Evolutionary conservation across 2,888 invertebrate species (phyloP).

Genomic region (Caenorhabditis angaria): DNA sequence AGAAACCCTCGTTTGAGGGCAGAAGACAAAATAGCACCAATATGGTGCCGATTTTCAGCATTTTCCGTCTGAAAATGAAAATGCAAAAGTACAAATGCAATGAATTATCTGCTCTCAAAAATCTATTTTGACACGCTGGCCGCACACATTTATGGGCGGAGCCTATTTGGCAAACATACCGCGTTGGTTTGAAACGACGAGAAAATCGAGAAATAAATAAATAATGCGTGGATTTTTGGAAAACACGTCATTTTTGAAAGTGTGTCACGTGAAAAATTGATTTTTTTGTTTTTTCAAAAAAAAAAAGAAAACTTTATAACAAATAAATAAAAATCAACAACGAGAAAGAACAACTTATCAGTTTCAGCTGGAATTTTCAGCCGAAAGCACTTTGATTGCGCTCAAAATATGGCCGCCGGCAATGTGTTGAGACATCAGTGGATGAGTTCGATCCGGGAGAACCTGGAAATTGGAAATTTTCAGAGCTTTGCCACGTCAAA

Average conservation of each 20-base stretch:
- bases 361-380: constrained; percentile 3
- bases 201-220: not conserved
- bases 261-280: not conserved
- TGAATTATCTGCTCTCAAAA: not conserved
- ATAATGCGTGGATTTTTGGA: not conserved
- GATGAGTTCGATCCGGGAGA: constrained; percentile 83
- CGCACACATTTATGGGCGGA: constrained; percentile 29
- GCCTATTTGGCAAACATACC: constrained; percentile 6
- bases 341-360: constrained; percentile 3
- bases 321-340: not conserved
- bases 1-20: constrained; percentile 77
- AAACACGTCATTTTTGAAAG: not conserved
- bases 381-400: constrained; percentile 76
- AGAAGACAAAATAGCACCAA: constrained; percentile 28
- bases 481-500: no score
- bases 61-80: not conserved
- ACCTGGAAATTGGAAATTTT: constrained; percentile 64
- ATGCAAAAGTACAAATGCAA: not conserved
- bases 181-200: constrained; percentile 1
- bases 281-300: no score
- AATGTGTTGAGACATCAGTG: constrained; percentile 88
- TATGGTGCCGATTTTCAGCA: constrained; percentile 24
- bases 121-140: constrained; percentile 20
- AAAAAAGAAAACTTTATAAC: not conserved
- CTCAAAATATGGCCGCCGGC: constrained; percentile 88